These are phyloP conservation scores for Steinernema scapterisci DNA, from an alignment of 2,888 invertebrate species.

Conservation along the genomic window DNA sequence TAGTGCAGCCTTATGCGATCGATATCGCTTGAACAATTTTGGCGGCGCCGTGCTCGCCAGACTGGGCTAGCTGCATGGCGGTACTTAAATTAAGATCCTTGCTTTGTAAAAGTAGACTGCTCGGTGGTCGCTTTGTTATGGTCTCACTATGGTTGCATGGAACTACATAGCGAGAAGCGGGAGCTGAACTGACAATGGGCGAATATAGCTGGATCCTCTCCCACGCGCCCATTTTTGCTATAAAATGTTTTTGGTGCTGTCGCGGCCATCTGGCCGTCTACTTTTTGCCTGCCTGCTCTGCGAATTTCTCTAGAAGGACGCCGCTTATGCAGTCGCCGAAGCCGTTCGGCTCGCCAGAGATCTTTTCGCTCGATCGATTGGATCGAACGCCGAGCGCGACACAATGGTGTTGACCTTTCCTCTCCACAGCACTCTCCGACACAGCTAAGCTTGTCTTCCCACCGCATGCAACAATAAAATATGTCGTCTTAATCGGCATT, in stretches of 20 bases:
- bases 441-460: constrained; percentile 7
- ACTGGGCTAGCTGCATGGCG: not conserved
- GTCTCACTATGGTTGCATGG: constrained; percentile 13
- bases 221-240: not conserved
- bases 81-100: not conserved
- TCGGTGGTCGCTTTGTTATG: not conserved
- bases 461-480: constrained; percentile 4
- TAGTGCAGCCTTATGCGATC: constrained; percentile 10
- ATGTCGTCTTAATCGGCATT: not conserved
- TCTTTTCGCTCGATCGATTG: not conserved
- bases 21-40: constrained; percentile 15
- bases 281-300: not conserved
- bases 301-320: not conserved
- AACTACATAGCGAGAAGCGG: not conserved
- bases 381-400: constrained; percentile 5
- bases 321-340: too few species aligned
- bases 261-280: constrained; percentile 1
- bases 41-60: not conserved
- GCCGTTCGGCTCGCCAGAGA: not conserved
- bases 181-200: not conserved
- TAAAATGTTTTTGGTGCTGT: not conserved
- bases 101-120: not conserved
- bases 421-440: not conserved
- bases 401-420: constrained; percentile 25
- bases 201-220: constrained; percentile 1